These are phyloP conservation scores for Amphiprion ocellaris DNA, from an alignment of 2,113 vertebrate genomes.

Conservation along the genomic window DNA sequence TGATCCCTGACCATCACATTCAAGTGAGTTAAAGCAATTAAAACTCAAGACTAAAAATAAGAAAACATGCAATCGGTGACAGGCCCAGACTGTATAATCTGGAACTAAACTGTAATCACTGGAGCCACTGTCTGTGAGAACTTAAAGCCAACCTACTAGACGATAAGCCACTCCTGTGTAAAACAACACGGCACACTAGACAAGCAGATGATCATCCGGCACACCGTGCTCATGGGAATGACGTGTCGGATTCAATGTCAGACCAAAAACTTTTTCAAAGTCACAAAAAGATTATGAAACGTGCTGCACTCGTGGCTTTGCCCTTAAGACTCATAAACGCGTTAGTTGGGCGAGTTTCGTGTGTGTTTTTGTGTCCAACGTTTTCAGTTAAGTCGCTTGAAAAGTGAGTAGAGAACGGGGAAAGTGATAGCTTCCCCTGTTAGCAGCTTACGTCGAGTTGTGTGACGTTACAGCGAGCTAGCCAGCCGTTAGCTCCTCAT, in stretches of 20 bases:
- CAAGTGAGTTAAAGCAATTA: neutral
- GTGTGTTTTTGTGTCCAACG: neutral
- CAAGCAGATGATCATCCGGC: conserved; percentile 45
- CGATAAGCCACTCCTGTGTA: conserved; percentile 55
- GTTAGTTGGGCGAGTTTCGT: neutral
- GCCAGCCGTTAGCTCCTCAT: conserved; percentile 7
- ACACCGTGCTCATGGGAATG: conserved; percentile 34
- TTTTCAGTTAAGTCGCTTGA: conserved; percentile 12
- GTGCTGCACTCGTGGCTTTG: fast-evolving
- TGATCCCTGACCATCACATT: neutral
- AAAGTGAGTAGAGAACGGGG: conserved; percentile 57
- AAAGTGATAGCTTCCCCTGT: conserved; percentile 59
- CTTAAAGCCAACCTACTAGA: conserved; percentile 36
- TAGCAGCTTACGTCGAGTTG: conserved; percentile 55
- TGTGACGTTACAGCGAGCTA: conserved; percentile 36
- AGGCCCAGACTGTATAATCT: neutral
- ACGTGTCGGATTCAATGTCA: conserved; percentile 54
- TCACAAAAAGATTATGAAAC: conserved; percentile 36
- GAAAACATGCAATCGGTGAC: neutral
- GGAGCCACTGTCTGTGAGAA: conserved; percentile 26
- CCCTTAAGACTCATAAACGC: neutral
- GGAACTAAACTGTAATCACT: conserved; percentile 1
- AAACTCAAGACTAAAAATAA: neutral
- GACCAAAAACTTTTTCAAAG: conserved; percentile 71
- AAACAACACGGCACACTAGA: conserved; percentile 46